phyloP scores from a whole-genome alignment of 2,113 vertebrate genomes.

The Nesogale talazaci region DNA sequence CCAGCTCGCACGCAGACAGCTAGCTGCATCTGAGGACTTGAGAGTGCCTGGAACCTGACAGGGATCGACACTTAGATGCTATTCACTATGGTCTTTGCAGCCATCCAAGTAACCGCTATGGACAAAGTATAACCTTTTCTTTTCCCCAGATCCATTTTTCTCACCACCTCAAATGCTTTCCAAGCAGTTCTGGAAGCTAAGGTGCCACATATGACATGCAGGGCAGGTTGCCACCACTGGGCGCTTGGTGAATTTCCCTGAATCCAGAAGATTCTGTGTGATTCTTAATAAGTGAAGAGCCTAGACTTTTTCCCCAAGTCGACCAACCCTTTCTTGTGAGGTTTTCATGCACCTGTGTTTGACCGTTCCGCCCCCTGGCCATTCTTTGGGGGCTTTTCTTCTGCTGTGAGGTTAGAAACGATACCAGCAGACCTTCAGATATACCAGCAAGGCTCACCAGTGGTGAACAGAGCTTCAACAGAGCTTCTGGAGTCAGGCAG shows the following conservation, averaged over 20 bases:
- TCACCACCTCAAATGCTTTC: background rate
- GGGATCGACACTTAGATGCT: background rate
- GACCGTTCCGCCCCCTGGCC: background rate
- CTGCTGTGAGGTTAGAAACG: background rate
- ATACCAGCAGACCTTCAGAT: background rate
- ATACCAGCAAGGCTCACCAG: background rate
- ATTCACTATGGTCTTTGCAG: background rate
- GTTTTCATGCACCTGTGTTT: slow-evolving; percentile 36
- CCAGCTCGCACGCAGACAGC: background rate
- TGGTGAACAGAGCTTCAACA: background rate
- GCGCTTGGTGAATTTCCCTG: background rate
- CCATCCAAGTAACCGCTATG: background rate
- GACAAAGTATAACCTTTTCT: background rate
- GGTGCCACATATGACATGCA: background rate
- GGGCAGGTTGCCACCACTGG: background rate
- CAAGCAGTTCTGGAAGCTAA: background rate
- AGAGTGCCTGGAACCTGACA: rapidly evolving
- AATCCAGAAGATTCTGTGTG: background rate
- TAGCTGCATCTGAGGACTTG: background rate
- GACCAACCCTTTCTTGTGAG: slow-evolving; percentile 21
- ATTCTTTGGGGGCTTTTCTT: background rate
- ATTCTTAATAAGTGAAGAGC: slow-evolving; percentile 30
- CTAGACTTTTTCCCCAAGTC: background rate
- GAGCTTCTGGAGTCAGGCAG: background rate
- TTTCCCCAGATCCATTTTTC: background rate